Base-by-base conservation (phyloP, 2,797 vertebrate genomes). In the Micromesistius poutassou region DNA sequence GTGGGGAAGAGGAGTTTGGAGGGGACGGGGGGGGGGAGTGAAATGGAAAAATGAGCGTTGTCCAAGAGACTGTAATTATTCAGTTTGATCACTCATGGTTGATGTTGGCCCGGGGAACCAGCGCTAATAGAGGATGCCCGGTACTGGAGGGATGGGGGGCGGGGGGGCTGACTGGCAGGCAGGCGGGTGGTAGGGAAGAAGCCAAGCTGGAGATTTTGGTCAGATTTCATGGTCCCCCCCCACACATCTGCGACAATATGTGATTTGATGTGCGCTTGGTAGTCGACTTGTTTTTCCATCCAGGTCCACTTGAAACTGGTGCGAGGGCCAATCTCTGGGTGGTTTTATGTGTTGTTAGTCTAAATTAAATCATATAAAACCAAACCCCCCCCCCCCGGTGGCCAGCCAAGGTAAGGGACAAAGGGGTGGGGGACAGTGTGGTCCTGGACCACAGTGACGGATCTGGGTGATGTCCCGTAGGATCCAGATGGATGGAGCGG, bases 11-110 rank as follows among this genome's bases (percentile, higher is more conserved):
- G n/a, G n/a, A n/a, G n/a, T n/a, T n/a, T n/a, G n/a, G n/a, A n/a
- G 50, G 50, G 19, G 50, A 16, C 5, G 50, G 50, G 19, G 50
- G 14, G 3, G 50, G 71, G 78, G 55, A 80, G 30, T 4, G 78
- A 80, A 79, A 42, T 70, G 5, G 35, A 72, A 80, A 33, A 76
- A 83, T 70, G 66, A 80, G 79, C 74, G 4, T n/a, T 19, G 78
- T 81, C 80, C 75, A 55, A 42, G 74, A 77, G 14, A 36, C 76
- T 31, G 75, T 76, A 73, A 72, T 78, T 42, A 76, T 82, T 79
- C 78, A 30, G 73, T 79, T 76, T 78, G 79, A 86, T 87, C 82
- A 74, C 38, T 66, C 46, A 30, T 79, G 74, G 76, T 72, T 79
- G 77, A 55, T 83, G 42, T 38, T 79, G 78, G 74, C 77, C 38